phyloP scores from a whole-genome alignment of 2,888 invertebrate genomes.

The Parnassius mnemosyne region DNA sequence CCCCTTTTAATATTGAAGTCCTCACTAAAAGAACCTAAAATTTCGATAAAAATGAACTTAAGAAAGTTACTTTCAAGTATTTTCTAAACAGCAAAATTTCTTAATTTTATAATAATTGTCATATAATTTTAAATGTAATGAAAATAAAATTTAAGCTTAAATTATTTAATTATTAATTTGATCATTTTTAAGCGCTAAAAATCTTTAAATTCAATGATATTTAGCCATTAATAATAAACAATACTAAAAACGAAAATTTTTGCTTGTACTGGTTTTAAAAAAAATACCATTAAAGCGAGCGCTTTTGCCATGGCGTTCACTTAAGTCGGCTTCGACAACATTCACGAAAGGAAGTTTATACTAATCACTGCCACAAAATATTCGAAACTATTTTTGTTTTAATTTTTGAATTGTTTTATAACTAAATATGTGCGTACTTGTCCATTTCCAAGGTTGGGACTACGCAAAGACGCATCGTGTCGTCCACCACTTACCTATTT shows the following conservation, averaged over 20 bases:
- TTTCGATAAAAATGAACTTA: neutral
- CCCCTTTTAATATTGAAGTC: constrained; percentile 58
- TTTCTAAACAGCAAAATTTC: no score
- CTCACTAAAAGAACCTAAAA: constrained; percentile 64
- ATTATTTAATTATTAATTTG: no score
- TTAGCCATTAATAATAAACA: no score
- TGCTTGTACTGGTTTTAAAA: neutral
- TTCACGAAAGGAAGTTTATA: constrained; percentile 32
- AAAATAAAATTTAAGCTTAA: no score
- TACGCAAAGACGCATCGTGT: constrained; percentile 57
- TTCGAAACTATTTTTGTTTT: constrained; percentile 13
- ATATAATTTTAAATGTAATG: no score
- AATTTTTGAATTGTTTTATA: constrained; percentile 30
- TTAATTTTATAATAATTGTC: no score
- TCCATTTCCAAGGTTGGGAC: constrained; percentile 73
- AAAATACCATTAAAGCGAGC: constrained; percentile 54
- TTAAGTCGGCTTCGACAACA: constrained; percentile 31
- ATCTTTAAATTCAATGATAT: no score
- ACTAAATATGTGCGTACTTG: constrained; percentile 40
- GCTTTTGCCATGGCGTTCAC: constrained; percentile 53
- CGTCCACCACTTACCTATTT: constrained; percentile 68
- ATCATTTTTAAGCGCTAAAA: no score
- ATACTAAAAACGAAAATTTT: no score
- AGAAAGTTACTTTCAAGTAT: no score
- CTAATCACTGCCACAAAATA: constrained; percentile 28